A percentile compares a stretch with the other conserved stretches of the same genome.
Conservation (phyloP, 2,888 invertebrate species). For the Macrosiphum euphorbiae region DNA sequence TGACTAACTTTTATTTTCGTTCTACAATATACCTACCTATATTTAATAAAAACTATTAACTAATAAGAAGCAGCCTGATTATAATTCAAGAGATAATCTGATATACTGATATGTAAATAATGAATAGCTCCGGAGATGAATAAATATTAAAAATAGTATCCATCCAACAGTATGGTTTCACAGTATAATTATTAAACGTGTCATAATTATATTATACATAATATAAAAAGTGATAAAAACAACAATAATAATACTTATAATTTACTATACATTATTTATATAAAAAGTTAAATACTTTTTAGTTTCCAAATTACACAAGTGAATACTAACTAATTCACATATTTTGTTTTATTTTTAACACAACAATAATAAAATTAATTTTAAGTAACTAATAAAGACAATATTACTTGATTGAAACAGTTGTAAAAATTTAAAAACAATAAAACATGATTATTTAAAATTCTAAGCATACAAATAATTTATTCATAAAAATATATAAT, state of each 20-base stretch:
- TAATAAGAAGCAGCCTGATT: constrained; percentile 24
- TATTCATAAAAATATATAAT: constrained; percentile 55
- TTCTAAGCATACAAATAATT: constrained; percentile 19
- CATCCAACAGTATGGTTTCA: background rate
- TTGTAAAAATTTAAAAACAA: background rate
- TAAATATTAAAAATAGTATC: background rate
- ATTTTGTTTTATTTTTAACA: background rate
- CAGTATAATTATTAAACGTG: background rate
- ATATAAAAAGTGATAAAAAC: constrained; percentile 21
- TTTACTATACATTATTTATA: constrained; percentile 2
- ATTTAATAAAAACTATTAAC: constrained; percentile 28
- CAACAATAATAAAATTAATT: constrained; percentile 1
- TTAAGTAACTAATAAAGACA: background rate
- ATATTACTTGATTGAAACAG: background rate
- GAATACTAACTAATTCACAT: background rate
- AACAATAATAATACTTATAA: background rate
- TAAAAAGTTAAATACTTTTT: background rate
- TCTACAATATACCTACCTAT: background rate
- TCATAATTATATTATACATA: background rate
- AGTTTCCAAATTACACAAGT: background rate
- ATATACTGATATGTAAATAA: constrained; percentile 52
- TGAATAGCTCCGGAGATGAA: background rate
- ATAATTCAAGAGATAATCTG: background rate
- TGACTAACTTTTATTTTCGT: background rate
- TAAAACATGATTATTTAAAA: background rate